These are phyloP conservation scores for Pelosia muscerda DNA, from an alignment of 2,888 invertebrate species.

Conservation along the genomic window DNA sequence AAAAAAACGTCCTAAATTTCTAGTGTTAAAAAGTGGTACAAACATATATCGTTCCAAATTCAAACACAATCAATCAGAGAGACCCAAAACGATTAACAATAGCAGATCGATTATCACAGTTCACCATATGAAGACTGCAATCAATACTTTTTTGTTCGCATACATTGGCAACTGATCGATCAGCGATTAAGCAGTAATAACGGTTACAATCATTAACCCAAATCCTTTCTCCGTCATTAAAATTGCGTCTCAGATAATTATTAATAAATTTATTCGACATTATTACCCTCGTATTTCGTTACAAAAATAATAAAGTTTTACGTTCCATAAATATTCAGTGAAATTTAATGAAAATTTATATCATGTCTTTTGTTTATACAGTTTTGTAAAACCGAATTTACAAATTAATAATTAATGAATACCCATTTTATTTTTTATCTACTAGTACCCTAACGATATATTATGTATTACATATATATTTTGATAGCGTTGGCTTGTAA, in stretches of 20 bases:
- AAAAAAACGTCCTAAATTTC: background rate
- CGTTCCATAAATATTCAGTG: slow-evolving; percentile 13
- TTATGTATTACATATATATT: too few relatives aligned
- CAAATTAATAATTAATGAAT: background rate
- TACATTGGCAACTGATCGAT: slow-evolving; percentile 50
- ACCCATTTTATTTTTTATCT: background rate
- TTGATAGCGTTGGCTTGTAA: too few relatives aligned
- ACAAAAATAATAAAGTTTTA: slow-evolving; percentile 24
- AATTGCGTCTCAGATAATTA: slow-evolving; percentile 19
- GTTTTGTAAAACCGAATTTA: background rate
- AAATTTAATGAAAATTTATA: slow-evolving; percentile 14
- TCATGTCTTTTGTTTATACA: background rate
- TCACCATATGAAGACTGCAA: slow-evolving; percentile 28
- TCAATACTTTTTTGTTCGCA: slow-evolving; percentile 35
- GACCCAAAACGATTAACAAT: slow-evolving; percentile 41
- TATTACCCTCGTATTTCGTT: slow-evolving; percentile 25
- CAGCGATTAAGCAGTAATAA: slow-evolving; percentile 37
- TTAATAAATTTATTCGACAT: slow-evolving; percentile 35
- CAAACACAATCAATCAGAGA: slow-evolving; percentile 35
- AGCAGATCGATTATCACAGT: slow-evolving; percentile 32
- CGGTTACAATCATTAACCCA: slow-evolving; percentile 49
- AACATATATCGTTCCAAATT: slow-evolving; percentile 16
- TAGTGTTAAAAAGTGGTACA: slow-evolving; percentile 6
- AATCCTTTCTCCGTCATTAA: slow-evolving; percentile 42
- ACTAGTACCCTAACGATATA: too few relatives aligned